A percentile compares a stretch with the other conserved stretches of the same genome.
Evolutionary conservation across 2,888 invertebrate genomes (phyloP).

Genomic region (Heliconius charithonia): DNA sequence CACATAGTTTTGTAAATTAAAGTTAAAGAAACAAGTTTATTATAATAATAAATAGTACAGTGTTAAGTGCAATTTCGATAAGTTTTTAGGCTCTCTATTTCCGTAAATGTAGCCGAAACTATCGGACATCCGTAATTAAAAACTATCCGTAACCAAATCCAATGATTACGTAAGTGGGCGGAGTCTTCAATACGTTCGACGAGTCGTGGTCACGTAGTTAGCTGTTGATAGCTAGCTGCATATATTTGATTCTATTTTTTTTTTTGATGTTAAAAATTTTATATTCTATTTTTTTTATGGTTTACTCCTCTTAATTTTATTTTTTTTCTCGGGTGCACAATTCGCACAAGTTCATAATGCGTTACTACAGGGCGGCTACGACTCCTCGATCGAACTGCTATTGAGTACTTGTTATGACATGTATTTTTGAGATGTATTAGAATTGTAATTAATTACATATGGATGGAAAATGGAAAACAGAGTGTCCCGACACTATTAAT

Average conservation of each 20-base stretch:
- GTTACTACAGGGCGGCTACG: no score
- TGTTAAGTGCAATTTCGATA: neutral
- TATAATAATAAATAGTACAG: neutral
- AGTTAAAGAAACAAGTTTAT: neutral
- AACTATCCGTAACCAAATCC: neutral
- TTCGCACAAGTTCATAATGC: no score
- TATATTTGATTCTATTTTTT: no score
- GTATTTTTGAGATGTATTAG: neutral
- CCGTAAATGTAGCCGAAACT: neutral
- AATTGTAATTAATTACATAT: neutral
- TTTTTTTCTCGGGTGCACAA: no score
- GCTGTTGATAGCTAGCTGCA: no score
- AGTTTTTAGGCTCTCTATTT: neutral
- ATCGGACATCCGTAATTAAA: no score
- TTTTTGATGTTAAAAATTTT: no score
- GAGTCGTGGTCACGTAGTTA: no score
- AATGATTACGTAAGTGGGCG: neutral
- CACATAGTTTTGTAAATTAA: constrained; percentile 15
- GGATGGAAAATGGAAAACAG: neutral
- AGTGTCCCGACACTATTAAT: neutral
- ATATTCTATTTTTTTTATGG: no score
- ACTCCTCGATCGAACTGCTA: no score
- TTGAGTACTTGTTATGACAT: neutral
- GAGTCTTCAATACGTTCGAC: no score
- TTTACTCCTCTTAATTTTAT: no score